Evolutionary conservation across 1,140 invertebrate species (phyloP).

Genomic region (Leptinotarsa texana): DNA sequence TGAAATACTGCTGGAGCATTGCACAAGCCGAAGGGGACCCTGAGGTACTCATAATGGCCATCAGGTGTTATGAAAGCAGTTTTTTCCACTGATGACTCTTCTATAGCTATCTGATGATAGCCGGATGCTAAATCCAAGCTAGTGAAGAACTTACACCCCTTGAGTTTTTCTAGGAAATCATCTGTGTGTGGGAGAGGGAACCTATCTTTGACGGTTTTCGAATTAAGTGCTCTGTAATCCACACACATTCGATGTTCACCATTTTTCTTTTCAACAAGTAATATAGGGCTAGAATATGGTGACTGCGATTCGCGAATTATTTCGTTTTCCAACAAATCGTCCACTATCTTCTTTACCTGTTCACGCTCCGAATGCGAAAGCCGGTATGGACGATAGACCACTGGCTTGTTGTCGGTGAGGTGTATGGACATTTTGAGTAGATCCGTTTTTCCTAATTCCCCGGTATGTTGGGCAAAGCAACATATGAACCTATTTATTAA

Average conservation of each 20-base stretch:
- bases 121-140: constrained; percentile 42
- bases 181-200: constrained; percentile 58
- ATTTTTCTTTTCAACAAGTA: constrained; percentile 53
- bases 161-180: constrained; percentile 51
- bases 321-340: constrained; percentile 44
- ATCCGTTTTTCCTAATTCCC: constrained; percentile 15
- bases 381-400: constrained; percentile 29
- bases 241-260: constrained; percentile 50
- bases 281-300: constrained; percentile 51
- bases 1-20: constrained; percentile 56
- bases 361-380: constrained; percentile 24
- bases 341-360: constrained; percentile 25
- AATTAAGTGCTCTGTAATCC: constrained; percentile 52
- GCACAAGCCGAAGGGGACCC: constrained; percentile 57
- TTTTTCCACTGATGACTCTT: constrained; percentile 50
- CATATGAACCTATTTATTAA: constrained; percentile 8
- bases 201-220: constrained; percentile 48
- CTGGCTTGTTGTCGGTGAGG: constrained; percentile 16
- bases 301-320: constrained; percentile 52
- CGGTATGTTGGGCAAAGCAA: not conserved
- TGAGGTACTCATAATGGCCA: constrained; percentile 55
- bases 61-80: constrained; percentile 46
- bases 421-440: constrained; percentile 19
- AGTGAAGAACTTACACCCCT: constrained; percentile 42
- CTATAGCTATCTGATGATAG: constrained; percentile 44